A percentile compares a stretch with the other conserved stretches of the same genome.
Conservation (phyloP, 2,797 vertebrate genomes). For the Sebastes umbrosus region DNA sequence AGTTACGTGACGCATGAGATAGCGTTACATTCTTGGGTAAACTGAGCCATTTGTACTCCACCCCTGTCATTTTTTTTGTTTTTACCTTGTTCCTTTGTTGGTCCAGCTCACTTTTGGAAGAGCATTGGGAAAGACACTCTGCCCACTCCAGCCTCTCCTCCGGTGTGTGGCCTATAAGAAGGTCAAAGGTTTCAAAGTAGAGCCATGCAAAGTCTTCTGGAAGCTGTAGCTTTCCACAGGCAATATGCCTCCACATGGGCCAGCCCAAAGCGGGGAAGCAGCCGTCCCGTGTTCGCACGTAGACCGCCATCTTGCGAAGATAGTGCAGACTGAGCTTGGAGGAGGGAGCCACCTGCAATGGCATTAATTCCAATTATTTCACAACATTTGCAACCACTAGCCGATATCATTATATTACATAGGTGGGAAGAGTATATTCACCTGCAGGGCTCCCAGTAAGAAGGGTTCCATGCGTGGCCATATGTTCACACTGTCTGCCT, state of each 20-base stretch:
- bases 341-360: constrained; percentile 72
- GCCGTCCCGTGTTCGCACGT: constrained; percentile 87
- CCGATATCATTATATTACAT: fast-evolving
- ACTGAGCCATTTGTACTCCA: background rate
- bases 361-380: background rate
- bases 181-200: constrained; percentile 93
- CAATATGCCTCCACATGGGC: constrained; percentile 93
- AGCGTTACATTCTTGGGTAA: background rate
- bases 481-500: constrained; percentile 78
- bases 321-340: constrained; percentile 91
- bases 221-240: constrained; percentile 95
- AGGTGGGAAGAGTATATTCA: background rate
- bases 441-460: constrained; percentile 88
- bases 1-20: background rate
- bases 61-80: background rate
- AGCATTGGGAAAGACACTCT: constrained; percentile 88
- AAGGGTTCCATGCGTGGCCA: constrained; percentile 95
- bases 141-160: constrained; percentile 88
- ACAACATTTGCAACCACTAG: background rate
- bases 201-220: constrained; percentile 91
- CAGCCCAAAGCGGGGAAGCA: constrained; percentile 89
- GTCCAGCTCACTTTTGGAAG: constrained; percentile 87
- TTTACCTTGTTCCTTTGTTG: constrained; percentile 88
- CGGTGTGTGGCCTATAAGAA: constrained; percentile 77
- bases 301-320: constrained; percentile 90